Evolutionary conservation across 2,888 invertebrate species (phyloP), one percentile per base, ranked within the genome.

Genomic region (Thera obeliscata): DNA sequence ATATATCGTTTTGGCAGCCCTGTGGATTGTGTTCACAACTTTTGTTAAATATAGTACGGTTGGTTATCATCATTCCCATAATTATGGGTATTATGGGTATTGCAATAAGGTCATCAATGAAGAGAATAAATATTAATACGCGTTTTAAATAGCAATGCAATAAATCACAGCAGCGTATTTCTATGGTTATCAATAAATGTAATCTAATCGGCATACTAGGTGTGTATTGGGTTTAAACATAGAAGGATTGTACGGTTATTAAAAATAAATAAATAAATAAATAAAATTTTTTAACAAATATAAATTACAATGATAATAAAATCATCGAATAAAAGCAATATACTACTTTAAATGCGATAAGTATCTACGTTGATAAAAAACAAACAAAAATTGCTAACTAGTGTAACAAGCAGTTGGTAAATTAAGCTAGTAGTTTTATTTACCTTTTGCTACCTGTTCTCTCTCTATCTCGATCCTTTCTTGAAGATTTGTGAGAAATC

Each of bases 1-100:
- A n/a, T n/a, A 83, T 86, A 87, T 85, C 79, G 78, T 85, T 91
- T 93, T 93, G 93, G 93, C 93, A 93, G 93, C 93, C 93, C 93
- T 91, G 70, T 75, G 81, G 79, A 77, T 73, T 74, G 76, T 75
- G 74, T 22, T 75, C 70, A 71, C 72, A 70, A 68, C 61, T 43
- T 61, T 70, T 36, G 65, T 61, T 66, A 66, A 22, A 22, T 22
- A 52, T 12, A 55, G 54, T 67, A 56, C 56, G 46, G 48, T 67
- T 57, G 52, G 58, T 64, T 73, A 72, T 70, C 64, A 70, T 63
- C 67, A 75, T 62, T 41, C 36, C 2, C 58, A 46, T 61, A 35
- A 33, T 46, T 8, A 12, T 46, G 61, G 22, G 41, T 46, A 48
- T 63, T 64, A 33, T 46, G 7, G 43, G 38, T 38, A 38, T 43